These are phyloP conservation scores for Sebastes diaconus DNA, from an alignment of 2,797 vertebrate genomes.

Conservation along the genomic window DNA sequence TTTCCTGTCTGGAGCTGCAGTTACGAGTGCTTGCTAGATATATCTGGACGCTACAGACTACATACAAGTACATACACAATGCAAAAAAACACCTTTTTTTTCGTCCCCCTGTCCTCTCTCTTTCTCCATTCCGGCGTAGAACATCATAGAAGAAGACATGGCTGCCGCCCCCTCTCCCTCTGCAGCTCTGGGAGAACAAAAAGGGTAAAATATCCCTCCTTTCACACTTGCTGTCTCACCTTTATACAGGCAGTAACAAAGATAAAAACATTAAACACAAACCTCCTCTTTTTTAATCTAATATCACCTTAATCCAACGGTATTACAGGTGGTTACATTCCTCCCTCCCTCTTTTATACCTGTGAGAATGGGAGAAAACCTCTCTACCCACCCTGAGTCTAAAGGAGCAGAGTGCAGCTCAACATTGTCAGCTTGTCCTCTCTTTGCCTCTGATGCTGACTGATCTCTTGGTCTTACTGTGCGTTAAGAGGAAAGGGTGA, in stretches of 20 bases:
- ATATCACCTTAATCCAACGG: conserved; percentile 30
- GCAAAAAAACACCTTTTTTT: conserved; percentile 43
- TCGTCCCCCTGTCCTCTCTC: conserved; percentile 43
- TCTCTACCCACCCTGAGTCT: conserved; percentile 73
- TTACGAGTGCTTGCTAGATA: conserved; percentile 60
- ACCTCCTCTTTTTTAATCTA: conserved; percentile 24
- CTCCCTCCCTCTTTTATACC: conserved; percentile 50
- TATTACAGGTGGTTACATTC: conserved; percentile 68
- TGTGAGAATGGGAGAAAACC: conserved; percentile 65
- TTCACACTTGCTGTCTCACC: conserved; percentile 52
- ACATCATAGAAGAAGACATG: conserved; percentile 81
- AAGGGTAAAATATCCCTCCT: conserved; percentile 28
- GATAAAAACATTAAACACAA: conserved; percentile 71
- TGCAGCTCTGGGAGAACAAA: conserved; percentile 59
- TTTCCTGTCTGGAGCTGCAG: conserved; percentile 24
- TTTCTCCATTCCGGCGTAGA: conserved; percentile 80
- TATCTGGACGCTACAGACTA: conserved; percentile 69
- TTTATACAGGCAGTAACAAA: conserved; percentile 62
- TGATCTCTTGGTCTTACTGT: conserved; percentile 21
- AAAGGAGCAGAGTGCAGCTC: conserved; percentile 69
- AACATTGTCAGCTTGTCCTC: conserved; percentile 53
- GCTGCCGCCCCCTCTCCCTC: conserved; percentile 37
- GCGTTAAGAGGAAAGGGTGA: conserved; percentile 8
- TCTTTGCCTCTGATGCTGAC: conserved; percentile 10
- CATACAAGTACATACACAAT: conserved; percentile 70